Evolutionary conservation across 64 coral and sea anemone genomes (phyloP).

Genomic region (Pachyseris speciosa): DNA sequence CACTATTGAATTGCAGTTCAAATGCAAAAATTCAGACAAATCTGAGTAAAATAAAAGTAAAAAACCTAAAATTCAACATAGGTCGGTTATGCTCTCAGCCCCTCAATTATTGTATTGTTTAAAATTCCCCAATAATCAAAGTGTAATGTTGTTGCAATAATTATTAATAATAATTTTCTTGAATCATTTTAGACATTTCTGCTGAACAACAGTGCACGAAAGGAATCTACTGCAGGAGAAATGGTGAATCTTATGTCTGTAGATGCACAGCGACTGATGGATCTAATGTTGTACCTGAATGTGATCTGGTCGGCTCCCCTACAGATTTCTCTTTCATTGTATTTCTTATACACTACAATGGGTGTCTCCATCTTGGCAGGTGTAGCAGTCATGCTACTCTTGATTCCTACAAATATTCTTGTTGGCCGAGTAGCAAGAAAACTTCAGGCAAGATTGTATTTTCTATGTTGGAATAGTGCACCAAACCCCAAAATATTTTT

Average conservation of each 20-base stretch:
- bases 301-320: slow-evolving; percentile 68
- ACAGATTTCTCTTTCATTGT: slow-evolving; percentile 69
- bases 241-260: slow-evolving; percentile 95
- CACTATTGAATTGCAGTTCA: too few relatives aligned
- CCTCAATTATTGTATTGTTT: too few relatives aligned
- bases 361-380: slow-evolving; percentile 78
- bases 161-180: not conserved
- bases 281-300: slow-evolving; percentile 72
- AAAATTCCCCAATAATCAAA: too few relatives aligned
- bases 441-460: slow-evolving; percentile 53
- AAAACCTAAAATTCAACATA: too few relatives aligned
- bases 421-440: slow-evolving; percentile 53
- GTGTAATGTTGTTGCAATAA: too few relatives aligned
- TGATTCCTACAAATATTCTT: slow-evolving; percentile 77
- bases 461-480: too few relatives aligned
- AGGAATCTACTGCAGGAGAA: slow-evolving; percentile 82
- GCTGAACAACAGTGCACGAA: slow-evolving; percentile 75
- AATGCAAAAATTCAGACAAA: too few relatives aligned
- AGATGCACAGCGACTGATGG: slow-evolving; percentile 82
- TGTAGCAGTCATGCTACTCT: slow-evolving; percentile 74
- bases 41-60: too few relatives aligned
- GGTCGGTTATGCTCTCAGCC: too few relatives aligned
- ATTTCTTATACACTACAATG: slow-evolving; percentile 85
- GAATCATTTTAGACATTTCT: slow-evolving; percentile 64
- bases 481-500: too few relatives aligned